phyloP scores from a whole-genome alignment of 2,797 vertebrate species.

The Lycodopsis pacificus region DNA sequence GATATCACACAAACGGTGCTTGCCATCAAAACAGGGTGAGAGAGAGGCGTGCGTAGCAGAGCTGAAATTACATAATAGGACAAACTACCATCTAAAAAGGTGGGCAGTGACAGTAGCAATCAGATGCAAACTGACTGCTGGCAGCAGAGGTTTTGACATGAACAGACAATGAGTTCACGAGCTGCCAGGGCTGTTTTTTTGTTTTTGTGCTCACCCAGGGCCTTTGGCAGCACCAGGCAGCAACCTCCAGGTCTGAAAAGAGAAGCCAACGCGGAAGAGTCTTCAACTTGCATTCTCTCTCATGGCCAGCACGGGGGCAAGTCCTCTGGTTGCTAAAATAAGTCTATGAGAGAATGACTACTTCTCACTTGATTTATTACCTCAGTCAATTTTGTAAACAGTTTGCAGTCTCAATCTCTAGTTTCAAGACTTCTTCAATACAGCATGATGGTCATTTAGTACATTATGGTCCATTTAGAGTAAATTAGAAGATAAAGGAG shows the following conservation, averaged over 20 bases:
- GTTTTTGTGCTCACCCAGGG: slow-evolving; percentile 45
- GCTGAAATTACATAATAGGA: slow-evolving; percentile 54
- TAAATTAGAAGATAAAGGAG: neutral
- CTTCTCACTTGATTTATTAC: neutral
- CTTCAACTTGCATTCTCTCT: neutral
- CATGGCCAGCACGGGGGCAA: neutral
- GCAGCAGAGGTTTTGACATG: slow-evolving; percentile 60
- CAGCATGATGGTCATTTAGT: neutral
- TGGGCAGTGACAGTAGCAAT: slow-evolving; percentile 36
- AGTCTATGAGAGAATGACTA: neutral
- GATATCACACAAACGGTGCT: slow-evolving; percentile 18
- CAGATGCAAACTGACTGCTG: slow-evolving; percentile 37
- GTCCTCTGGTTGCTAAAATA: neutral
- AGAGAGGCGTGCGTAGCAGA: neutral
- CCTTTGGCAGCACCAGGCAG: neutral
- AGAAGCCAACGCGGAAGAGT: neutral
- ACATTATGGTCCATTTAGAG: neutral
- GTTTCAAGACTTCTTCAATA: neutral
- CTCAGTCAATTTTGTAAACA: neutral
- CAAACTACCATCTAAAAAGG: slow-evolving; percentile 47
- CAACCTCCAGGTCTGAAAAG: neutral
- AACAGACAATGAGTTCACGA: slow-evolving; percentile 70
- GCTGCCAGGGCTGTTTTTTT: slow-evolving; percentile 59
- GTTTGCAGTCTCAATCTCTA: neutral
- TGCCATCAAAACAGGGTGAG: slow-evolving; percentile 26